Evolutionary conservation across 2,797 vertebrate species (phyloP), one percentile per base, ranked within the genome.

Genomic region (Prionace glauca): DNA sequence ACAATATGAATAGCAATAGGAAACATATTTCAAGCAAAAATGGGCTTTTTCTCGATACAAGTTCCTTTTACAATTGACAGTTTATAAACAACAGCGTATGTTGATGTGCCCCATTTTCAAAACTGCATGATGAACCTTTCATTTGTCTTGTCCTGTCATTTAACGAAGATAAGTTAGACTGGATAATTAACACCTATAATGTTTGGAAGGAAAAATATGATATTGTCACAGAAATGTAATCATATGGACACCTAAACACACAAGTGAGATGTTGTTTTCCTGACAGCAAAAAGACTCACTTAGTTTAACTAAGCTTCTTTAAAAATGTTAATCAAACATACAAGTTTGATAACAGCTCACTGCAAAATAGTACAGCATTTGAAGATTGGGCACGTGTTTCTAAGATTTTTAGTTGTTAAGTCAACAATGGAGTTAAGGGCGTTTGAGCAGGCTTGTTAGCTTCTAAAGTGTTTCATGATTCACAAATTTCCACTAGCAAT

Each of bases 341-440:
- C 41, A 62, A 90, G 60, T 56, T 77, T 56, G 71, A 95, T 95
- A 95, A 95, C 14, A 50, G 50, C 41, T 24, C 50, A 77, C 74
- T 77, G 71, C 71, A 74, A 26, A 60, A 29, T 45, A 56, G 50
- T 20, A 29, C 50, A 60, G 93, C 16, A 20, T 22, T 60, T 72
- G 24, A n/a, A 95, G 93, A 95, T 95, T 95, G 72, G 93, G 93
- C 71, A 95, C 93, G 50, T 77, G 93, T n/a, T 74, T 95, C 41
- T 16, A 20, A 56, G 45, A 95, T 50, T 60, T 95, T 95, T 74
- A 95, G 32, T 77, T 95, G 45, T 41, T 20, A 72, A 29, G 72
- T 95, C 71, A 95, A 95, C 93, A 95, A 95, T 77, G 93, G 18
- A 95, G 71, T 72, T 95, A 77, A 45, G 71, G 77, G 93, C 14